Conservation (phyloP, 2,797 vertebrate genomes). For the Pteropus rufus region DNA sequence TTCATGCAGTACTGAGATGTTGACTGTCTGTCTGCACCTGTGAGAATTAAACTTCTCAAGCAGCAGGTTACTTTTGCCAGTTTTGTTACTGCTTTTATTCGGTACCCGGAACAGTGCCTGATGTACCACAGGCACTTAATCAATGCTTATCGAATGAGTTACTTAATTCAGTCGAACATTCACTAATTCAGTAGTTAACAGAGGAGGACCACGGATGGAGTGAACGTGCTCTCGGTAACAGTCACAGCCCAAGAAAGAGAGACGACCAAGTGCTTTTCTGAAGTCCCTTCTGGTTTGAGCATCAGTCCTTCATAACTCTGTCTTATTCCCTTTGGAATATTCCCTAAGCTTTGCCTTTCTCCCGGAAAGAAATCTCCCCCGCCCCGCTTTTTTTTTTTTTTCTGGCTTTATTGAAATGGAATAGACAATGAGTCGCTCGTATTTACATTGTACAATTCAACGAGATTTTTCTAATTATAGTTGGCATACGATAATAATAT, state of each 20-base stretch:
- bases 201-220: not conserved
- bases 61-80: not conserved
- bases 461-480: too few relatives aligned
- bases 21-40: not conserved
- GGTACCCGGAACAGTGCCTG: not conserved
- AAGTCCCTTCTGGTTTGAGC: not conserved
- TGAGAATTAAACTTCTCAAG: not conserved
- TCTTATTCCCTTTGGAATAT: not conserved
- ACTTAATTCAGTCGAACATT: not conserved
- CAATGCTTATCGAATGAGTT: not conserved
- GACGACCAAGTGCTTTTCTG: not conserved
- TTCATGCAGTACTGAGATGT: rapidly evolving
- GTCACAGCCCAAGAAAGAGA: not conserved
- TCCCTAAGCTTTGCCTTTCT: not conserved
- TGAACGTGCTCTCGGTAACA: rapidly evolving
- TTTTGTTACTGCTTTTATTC: not conserved
- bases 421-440: too few relatives aligned
- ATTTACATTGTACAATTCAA: too few relatives aligned
- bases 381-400: not conserved
- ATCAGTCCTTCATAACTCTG: not conserved
- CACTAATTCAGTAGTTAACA: not conserved
- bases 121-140: not conserved
- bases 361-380: not conserved
- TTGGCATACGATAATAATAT: too few relatives aligned
- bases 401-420: too few relatives aligned